These are phyloP conservation scores for Pemphredon lugubris DNA, from an alignment of 2,888 invertebrate species.

Conservation along the genomic window DNA sequence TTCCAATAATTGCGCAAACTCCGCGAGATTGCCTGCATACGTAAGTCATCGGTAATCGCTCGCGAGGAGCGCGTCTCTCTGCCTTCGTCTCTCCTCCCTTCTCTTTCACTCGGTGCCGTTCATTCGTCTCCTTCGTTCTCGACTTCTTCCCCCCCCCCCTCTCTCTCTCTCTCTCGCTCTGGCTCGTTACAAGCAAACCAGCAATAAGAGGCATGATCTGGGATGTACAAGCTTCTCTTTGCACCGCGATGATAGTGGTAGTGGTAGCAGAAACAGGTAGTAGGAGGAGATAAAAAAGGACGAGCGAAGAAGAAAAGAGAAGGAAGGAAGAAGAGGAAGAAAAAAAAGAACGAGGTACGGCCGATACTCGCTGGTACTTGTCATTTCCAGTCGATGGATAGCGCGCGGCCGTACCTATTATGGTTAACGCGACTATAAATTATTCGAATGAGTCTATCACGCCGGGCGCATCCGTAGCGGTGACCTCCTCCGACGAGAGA, in stretches of 20 bases:
- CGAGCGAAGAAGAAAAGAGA: conserved; percentile 4
- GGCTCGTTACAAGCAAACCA: neutral
- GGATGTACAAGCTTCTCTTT: conserved; percentile 33
- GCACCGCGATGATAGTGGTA: conserved; percentile 19
- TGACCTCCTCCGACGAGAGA: conserved; percentile 36
- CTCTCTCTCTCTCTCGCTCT: neutral
- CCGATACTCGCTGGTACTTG: conserved; percentile 44
- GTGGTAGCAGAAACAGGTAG: conserved; percentile 18
- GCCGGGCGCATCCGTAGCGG: conserved; percentile 24
- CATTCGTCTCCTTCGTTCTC: conserved; percentile 8
- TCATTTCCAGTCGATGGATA: conserved; percentile 52
- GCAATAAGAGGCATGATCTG: conserved; percentile 7
- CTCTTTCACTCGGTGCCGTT: too few relatives aligned
- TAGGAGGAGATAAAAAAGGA: conserved; percentile 33
- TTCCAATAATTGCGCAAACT: conserved; percentile 80
- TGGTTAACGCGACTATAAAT: conserved; percentile 61
- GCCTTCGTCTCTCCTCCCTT: conserved; percentile 5
- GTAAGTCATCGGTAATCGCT: conserved; percentile 77
- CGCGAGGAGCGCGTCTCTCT: conserved; percentile 34
- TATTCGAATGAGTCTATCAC: conserved; percentile 56
- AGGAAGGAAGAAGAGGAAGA: conserved; percentile 1
- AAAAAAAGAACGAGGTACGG: conserved; percentile 44
- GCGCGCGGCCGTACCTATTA: conserved; percentile 45
- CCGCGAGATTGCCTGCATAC: conserved; percentile 74
- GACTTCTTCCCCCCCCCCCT: conserved; percentile 6